Percentiles rank a stretch among this genome's conserved stretches.
Evolutionary conservation across 2,888 invertebrate species (phyloP).

Genomic region (Sinopyrophorus schimmeli): DNA sequence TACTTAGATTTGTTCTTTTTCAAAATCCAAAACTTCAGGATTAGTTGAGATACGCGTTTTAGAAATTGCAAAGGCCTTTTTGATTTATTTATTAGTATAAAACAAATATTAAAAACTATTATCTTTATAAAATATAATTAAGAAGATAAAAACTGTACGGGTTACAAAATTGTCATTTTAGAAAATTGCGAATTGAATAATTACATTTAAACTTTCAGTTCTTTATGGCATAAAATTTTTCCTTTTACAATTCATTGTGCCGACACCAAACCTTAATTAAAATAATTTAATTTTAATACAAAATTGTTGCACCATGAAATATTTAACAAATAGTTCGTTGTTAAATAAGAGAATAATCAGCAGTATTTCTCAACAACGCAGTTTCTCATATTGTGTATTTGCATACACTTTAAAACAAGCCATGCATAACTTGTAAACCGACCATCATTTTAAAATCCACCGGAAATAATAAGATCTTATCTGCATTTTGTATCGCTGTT

Average conservation of each 20-base stretch:
- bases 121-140: too few species aligned
- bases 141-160: too few species aligned
- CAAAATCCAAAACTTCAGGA: too few species aligned
- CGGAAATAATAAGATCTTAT: slow-evolving; percentile 28
- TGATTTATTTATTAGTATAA: too few species aligned
- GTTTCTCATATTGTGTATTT: slow-evolving; percentile 39
- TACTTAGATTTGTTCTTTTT: too few species aligned
- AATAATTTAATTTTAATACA: slow-evolving; percentile 8
- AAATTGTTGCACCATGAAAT: slow-evolving; percentile 38
- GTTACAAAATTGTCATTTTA: too few species aligned
- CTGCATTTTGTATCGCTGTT: slow-evolving; percentile 20
- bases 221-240: not conserved
- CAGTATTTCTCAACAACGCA: slow-evolving; percentile 39
- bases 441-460: slow-evolving; percentile 40
- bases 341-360: slow-evolving; percentile 29
- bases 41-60: too few species aligned
- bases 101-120: too few species aligned
- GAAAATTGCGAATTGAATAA: too few species aligned
- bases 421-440: slow-evolving; percentile 39
- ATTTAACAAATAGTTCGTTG: slow-evolving; percentile 43
- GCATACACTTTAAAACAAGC: slow-evolving; percentile 47
- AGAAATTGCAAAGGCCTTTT: too few species aligned
- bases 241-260: not conserved
- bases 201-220: too few species aligned
- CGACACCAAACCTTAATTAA: not conserved